Base-by-base conservation (phyloP, 2,113 vertebrate genomes). In the Gila orcuttii region DNA sequence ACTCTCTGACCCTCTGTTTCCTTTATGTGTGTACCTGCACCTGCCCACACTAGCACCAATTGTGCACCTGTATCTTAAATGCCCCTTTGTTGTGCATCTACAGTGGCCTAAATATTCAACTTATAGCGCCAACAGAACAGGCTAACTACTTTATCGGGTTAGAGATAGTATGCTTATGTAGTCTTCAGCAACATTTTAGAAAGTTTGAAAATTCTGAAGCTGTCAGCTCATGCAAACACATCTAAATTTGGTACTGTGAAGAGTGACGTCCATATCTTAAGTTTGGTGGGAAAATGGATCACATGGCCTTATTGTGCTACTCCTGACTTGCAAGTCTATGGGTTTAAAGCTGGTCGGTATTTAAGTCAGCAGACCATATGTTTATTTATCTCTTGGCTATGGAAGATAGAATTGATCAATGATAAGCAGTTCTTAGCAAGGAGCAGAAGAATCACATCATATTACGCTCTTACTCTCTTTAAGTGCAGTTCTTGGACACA, bases 31-130 rank as follows among this genome's bases (percentile, higher is more conserved):
- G 86, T 88, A 71, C 86, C 82, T 85, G 81, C 87, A 89, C 90
- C 86, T 45, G 79, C 76, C 85, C 90, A 85, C 81, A 90, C 83
- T 85, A 45, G 81, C 89, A 89, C 88, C 81, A 86, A 87, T 88
- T 89, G 88, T 86, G 87, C 90, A 90, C 89, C 88, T 83, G 91
- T 91, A 90, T 93, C 88, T 83, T 90, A 86, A 82, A 90, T 87
- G 90, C 89, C 88, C 87, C 33, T 79, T 79, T 86, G 79, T 82
- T 85, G 88, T 66, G 89, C 55, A 84, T 87, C 85, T 88, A 31
- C 84, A 71, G 75, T 71, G 77, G 74, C 52, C 71, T 85, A 59
- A 42, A 84, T 83, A 71, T 66, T 47, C 64, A 85, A 78, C 28
- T 19, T 68, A 39, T 71, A 85, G 59, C 64, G 13, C 73, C 69